Percentiles rank a stretch among this genome's conserved stretches.
These are phyloP conservation scores for Siphonodentalium dalli DNA, from an alignment of 2,888 invertebrate species.

Conservation along the genomic window DNA sequence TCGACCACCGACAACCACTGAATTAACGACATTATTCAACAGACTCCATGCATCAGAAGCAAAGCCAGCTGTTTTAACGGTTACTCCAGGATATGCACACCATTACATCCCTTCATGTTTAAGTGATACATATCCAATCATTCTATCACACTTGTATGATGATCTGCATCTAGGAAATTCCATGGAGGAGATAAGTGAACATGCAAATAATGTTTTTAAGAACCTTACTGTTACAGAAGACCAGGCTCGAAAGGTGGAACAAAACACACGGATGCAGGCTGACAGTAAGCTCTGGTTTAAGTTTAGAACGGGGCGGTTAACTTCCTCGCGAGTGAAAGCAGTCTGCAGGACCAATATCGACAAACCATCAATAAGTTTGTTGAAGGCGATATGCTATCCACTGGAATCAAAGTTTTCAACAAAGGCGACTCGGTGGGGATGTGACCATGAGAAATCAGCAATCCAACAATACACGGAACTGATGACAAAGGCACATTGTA, in stretches of 20 bases:
- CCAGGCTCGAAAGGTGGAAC: not conserved
- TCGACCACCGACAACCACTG: no score
- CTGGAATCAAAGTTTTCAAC: conserved; percentile 5
- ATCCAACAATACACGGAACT: conserved; percentile 2
- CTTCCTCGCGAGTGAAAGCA: conserved; percentile 15
- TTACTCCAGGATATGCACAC: no score
- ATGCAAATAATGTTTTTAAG: not conserved
- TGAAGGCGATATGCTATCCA: conserved; percentile 28
- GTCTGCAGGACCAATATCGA: conserved; percentile 11
- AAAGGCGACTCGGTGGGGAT: conserved; percentile 25
- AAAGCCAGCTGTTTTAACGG: no score
- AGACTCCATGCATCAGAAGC: no score
- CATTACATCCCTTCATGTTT: no score
- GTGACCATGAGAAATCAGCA: conserved; percentile 17
- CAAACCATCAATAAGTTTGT: conserved; percentile 9
- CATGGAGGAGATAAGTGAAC: no score
- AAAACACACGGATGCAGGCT: conserved; percentile 5
- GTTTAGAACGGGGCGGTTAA: conserved; percentile 21
- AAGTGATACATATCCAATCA: no score
- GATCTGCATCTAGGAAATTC: no score
- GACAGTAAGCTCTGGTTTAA: conserved; percentile 9
- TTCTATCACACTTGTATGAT: no score
- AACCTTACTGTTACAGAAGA: not conserved
- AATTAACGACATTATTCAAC: no score
- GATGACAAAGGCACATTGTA: conserved; percentile 10